Percentiles rank a stretch among this genome's conserved stretches.
Conservation (phyloP, 2,888 invertebrate genomes). For the Tetropium fuscum region DNA sequence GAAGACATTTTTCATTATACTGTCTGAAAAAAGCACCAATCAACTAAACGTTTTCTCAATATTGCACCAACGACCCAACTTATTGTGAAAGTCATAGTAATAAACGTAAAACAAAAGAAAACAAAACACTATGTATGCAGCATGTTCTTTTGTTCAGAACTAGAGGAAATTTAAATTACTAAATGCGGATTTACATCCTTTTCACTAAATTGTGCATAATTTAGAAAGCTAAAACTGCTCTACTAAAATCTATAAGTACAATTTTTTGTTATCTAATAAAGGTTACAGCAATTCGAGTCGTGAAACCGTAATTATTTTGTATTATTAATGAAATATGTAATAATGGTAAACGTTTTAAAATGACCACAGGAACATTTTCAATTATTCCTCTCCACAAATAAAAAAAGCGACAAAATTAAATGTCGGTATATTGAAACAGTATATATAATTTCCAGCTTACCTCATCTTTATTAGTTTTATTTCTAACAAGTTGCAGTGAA, state of each 20-base stretch:
- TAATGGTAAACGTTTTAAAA: too few relatives aligned
- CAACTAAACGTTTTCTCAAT: constrained; percentile 2
- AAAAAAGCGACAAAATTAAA: too few relatives aligned
- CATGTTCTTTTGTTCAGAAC: constrained; percentile 49
- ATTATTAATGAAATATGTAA: neutral
- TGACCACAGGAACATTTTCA: neutral
- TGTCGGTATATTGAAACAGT: too few relatives aligned
- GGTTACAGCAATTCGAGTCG: constrained; percentile 17
- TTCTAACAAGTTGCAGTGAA: constrained; percentile 32
- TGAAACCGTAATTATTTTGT: constrained; percentile 15
- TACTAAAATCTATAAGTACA: constrained; percentile 30
- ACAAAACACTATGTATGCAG: constrained; percentile 37
- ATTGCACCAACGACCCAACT: neutral
- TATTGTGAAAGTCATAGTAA: constrained; percentile 38
- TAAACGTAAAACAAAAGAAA: constrained; percentile 39
- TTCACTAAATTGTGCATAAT: constrained; percentile 48
- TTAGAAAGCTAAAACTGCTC: constrained; percentile 46
- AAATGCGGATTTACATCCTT: constrained; percentile 47
- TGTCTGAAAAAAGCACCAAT: constrained; percentile 44
- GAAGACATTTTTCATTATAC: constrained; percentile 71
- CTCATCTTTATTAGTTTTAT: constrained; percentile 43
- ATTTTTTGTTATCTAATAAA: constrained; percentile 34
- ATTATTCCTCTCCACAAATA: too few relatives aligned
- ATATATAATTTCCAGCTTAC: constrained; percentile 34
- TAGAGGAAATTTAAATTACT: constrained; percentile 47